Conservation (phyloP, 1,140 invertebrate species). For the Trichonephila clavipes region DNA sequence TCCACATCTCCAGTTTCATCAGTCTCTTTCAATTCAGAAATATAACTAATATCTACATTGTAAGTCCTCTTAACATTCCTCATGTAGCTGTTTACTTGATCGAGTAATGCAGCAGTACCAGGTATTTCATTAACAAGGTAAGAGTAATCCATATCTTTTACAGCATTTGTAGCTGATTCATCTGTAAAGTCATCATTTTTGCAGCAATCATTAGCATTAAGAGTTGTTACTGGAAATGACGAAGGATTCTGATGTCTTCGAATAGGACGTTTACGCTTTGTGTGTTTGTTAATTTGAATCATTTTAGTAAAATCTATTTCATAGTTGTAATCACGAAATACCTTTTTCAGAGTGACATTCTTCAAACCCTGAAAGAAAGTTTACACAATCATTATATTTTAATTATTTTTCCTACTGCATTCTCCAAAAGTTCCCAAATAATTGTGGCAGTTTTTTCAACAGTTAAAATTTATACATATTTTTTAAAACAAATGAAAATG, state of each 20-base stretch:
- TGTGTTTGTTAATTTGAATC: conserved; percentile 84
- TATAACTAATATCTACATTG: not conserved
- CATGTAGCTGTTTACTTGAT: conserved; percentile 51
- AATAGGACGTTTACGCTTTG: conserved; percentile 53
- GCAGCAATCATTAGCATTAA: not conserved
- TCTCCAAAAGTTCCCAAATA: too few relatives aligned
- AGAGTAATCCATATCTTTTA: not conserved
- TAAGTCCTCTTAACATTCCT: conserved; percentile 38
- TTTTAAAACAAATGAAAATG: too few relatives aligned
- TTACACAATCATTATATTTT: too few relatives aligned
- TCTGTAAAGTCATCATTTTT: not conserved
- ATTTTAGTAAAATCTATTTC: conserved; percentile 90
- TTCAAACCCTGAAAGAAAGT: conserved; percentile 85
- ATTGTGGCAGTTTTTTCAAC: too few relatives aligned
- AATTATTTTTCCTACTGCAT: too few relatives aligned
- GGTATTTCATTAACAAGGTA: conserved; percentile 49
- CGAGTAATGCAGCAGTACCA: conserved; percentile 48
- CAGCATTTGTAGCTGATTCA: not conserved
- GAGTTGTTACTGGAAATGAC: conserved; percentile 44
- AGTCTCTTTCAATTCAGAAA: not conserved
- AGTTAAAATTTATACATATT: too few relatives aligned
- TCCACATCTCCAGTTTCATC: not conserved
- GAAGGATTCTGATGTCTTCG: conserved; percentile 17
- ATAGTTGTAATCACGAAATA: conserved; percentile 87
- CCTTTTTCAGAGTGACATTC: conserved; percentile 87